Conservation (phyloP, 2,888 invertebrate genomes). For the Melanophora roralis region DNA sequence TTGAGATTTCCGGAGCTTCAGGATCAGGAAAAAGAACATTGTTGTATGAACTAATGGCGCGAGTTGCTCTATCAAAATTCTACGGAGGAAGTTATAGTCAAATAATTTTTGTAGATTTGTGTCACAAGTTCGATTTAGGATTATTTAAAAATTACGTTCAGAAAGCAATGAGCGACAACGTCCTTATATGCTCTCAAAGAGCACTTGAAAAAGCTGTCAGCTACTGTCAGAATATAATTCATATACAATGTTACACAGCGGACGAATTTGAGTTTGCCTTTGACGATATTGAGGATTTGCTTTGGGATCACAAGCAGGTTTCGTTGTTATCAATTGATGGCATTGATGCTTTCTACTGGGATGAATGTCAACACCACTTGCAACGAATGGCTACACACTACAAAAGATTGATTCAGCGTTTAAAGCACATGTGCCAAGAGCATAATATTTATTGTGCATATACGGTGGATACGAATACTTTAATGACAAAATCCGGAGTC, state of each 20-base stretch:
- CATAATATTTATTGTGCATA: slow-evolving; percentile 68
- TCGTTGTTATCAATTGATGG: slow-evolving; percentile 78
- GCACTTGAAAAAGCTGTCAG: slow-evolving; percentile 43
- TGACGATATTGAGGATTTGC: slow-evolving; percentile 72
- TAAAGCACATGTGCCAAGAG: slow-evolving; percentile 64
- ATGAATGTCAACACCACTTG: slow-evolving; percentile 63
- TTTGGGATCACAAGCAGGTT: slow-evolving; percentile 75
- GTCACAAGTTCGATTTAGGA: slow-evolving; percentile 77
- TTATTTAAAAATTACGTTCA: not conserved
- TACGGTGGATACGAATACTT: slow-evolving; percentile 65
- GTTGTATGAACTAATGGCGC: slow-evolving; percentile 77
- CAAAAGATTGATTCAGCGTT: slow-evolving; percentile 59
- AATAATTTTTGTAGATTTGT: slow-evolving; percentile 78
- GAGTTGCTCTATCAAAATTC: slow-evolving; percentile 76
- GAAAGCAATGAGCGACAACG: not conserved
- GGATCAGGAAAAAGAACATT: slow-evolving; percentile 78
- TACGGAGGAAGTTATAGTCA: slow-evolving; percentile 77
- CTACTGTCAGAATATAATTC: slow-evolving; percentile 63
- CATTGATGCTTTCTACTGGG: slow-evolving; percentile 79
- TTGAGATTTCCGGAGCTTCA: slow-evolving; percentile 78
- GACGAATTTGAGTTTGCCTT: slow-evolving; percentile 67
- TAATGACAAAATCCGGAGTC: slow-evolving; percentile 23
- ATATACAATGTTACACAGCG: slow-evolving; percentile 65
- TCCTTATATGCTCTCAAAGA: not conserved
- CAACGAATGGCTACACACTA: slow-evolving; percentile 67